phyloP scores from a whole-genome alignment of 2,888 invertebrate genomes.

The Philaethria dido region DNA sequence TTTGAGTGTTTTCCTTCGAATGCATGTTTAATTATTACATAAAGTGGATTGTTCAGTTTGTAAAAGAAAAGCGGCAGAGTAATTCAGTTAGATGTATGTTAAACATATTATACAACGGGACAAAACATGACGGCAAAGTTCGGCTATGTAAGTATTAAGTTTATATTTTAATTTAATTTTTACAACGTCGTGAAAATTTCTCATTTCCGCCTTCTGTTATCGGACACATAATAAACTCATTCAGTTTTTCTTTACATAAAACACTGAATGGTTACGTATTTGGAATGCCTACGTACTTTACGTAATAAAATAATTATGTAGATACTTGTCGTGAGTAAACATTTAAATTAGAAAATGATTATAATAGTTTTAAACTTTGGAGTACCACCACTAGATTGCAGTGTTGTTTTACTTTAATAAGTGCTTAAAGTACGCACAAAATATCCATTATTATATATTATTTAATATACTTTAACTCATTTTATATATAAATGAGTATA shows the following conservation, averaged over 20 bases:
- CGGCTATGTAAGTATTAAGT: slow-evolving; percentile 78
- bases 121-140: slow-evolving; percentile 85
- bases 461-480: too few relatives aligned
- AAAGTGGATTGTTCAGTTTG: slow-evolving; percentile 78
- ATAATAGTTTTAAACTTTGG: slow-evolving; percentile 40
- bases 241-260: slow-evolving; percentile 41
- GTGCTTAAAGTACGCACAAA: background rate
- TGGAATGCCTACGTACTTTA: slow-evolving; percentile 23
- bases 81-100: slow-evolving; percentile 83
- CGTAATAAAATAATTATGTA: slow-evolving; percentile 20
- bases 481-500: slow-evolving; percentile 29
- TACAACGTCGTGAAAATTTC: slow-evolving; percentile 40
- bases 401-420: slow-evolving; percentile 30
- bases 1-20: slow-evolving; percentile 76
- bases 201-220: slow-evolving; percentile 45
- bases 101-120: slow-evolving; percentile 82
- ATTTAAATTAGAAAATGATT: slow-evolving; percentile 43
- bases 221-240: slow-evolving; percentile 38
- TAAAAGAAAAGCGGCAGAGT: slow-evolving; percentile 74
- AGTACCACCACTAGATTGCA: slow-evolving; percentile 41
- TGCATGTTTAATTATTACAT: slow-evolving; percentile 77
- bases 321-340: slow-evolving; percentile 40
- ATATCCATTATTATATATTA: background rate
- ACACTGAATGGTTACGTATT: slow-evolving; percentile 33
- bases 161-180: slow-evolving; percentile 40